Evolutionary conservation across 2,888 invertebrate species (phyloP).

Genomic region (Agrotis clavis): DNA sequence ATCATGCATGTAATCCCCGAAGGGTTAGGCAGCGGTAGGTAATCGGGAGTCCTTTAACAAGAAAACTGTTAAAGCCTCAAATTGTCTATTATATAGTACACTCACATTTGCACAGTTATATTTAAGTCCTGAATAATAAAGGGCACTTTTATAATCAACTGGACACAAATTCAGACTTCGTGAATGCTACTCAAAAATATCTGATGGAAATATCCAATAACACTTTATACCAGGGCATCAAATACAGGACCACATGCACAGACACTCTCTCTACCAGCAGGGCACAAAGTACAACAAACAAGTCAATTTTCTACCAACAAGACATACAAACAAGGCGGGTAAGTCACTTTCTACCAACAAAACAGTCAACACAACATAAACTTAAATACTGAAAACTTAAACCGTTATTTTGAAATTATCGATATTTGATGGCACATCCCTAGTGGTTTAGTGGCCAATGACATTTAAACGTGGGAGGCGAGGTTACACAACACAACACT

Average conservation of each 20-base stretch:
- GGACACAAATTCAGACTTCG: background rate
- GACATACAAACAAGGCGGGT: background rate
- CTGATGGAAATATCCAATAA: background rate
- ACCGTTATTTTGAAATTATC: conserved; percentile 8
- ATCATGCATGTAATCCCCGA: background rate
- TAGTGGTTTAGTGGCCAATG: conserved; percentile 24
- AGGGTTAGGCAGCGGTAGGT: background rate
- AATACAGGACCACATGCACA: background rate
- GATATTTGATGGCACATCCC: conserved; percentile 31
- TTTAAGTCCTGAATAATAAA: no score
- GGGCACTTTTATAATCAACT: background rate
- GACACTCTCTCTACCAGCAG: background rate
- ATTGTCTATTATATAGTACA: no score
- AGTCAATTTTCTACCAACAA: background rate
- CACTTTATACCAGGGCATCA: background rate
- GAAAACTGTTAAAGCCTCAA: no score
- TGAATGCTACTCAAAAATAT: background rate
- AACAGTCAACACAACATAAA: background rate
- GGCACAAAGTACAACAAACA: background rate
- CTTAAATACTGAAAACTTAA: background rate
- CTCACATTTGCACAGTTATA: no score
- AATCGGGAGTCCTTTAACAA: no score
- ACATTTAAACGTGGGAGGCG: conserved; percentile 29
- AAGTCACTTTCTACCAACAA: background rate
- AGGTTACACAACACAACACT: no score